phyloP scores from a whole-genome alignment of 2,113 vertebrate species.

The Chascanopsetta lugubris region DNA sequence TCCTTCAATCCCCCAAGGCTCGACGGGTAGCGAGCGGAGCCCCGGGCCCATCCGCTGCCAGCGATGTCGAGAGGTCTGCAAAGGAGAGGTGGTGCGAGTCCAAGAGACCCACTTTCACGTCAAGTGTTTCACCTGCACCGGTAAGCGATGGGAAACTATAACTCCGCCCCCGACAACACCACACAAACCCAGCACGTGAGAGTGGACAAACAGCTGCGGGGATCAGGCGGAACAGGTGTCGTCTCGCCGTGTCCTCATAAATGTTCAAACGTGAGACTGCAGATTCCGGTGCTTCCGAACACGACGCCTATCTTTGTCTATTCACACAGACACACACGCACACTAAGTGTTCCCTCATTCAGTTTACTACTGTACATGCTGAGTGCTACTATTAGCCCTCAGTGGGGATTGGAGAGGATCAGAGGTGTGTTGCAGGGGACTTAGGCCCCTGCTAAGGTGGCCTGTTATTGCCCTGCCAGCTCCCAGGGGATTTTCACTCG shows the following conservation, averaged over 20 bases:
- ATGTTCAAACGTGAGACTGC: constrained; percentile 3
- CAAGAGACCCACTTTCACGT: constrained; percentile 98
- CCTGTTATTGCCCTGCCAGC: constrained; percentile 52
- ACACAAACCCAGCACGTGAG: not conserved
- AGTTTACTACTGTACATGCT: constrained; percentile 40
- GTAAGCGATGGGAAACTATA: constrained; percentile 82
- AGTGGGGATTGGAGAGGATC: constrained; percentile 65
- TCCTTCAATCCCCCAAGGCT: constrained; percentile 81
- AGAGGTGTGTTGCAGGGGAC: constrained; percentile 60
- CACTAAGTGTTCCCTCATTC: constrained; percentile 17
- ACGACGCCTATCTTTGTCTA: constrained; percentile 17
- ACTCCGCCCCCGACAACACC: not conserved
- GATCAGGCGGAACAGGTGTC: not conserved
- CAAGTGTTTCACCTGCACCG: constrained; percentile 98
- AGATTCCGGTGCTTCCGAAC: constrained; percentile 9
- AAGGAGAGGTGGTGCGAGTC: constrained; percentile 97
- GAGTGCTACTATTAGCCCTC: constrained; percentile 58
- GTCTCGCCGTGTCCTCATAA: not conserved
- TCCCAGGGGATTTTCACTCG: constrained; percentile 42
- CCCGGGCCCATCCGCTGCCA: constrained; percentile 91
- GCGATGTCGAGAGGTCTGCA: constrained; percentile 93
- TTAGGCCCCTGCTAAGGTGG: constrained; percentile 51
- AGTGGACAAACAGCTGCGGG: constrained; percentile 14
- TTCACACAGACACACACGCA: constrained; percentile 11
- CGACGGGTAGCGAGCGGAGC: constrained; percentile 79